Evolutionary conservation across 2,888 invertebrate species (phyloP), one percentile per base, ranked within the genome.

Genomic region (Brachyptera risi): DNA sequence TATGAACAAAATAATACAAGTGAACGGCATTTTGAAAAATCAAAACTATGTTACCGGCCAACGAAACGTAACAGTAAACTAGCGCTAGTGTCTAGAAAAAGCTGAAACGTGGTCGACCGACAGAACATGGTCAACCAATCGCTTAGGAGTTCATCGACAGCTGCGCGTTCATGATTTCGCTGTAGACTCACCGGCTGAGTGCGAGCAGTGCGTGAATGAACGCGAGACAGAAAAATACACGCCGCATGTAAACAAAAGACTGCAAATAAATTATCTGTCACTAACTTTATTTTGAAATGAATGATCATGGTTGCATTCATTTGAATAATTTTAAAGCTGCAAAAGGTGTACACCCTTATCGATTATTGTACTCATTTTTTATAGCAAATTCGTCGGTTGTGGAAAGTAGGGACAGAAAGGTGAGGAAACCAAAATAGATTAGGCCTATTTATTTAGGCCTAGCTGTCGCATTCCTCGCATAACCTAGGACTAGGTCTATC

Each of bases 291-390:
- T 54, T 51, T 61, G 67, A 68, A 60, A 87, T 83, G 84, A 83
- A 81, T 78, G 82, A 83, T 77, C 80, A 78, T 81, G 86, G 87
- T 73, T 92, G 91, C 76, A 82, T 84, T 76, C 92, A 92, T 79
- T 78, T 91, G 73, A 85, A 82, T 77, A 83, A 84, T 78, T 88
- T 88, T 78, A 91, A 91, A 80, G 83, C 84, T 71, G 83, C 83
- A 57, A 85, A 87, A 75, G 90, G 90, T 69, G 81, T 84, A 66
- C 83, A 84, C 74, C 83, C 86, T 51, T 88, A 86, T 74, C 83
- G 82, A 78, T 82, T 92, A 69, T 87, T 95, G 69, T 90, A 93
- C 79, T 86, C 88, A 66, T 90, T 88, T 78, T 93, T 95, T 76
- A 88, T 92, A 61, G 85, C 91, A 66, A 88, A 90, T 7, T 19